These are phyloP conservation scores for Eretmochelys imbricata DNA, from an alignment of 2,113 vertebrate species.

Conservation along the genomic window DNA sequence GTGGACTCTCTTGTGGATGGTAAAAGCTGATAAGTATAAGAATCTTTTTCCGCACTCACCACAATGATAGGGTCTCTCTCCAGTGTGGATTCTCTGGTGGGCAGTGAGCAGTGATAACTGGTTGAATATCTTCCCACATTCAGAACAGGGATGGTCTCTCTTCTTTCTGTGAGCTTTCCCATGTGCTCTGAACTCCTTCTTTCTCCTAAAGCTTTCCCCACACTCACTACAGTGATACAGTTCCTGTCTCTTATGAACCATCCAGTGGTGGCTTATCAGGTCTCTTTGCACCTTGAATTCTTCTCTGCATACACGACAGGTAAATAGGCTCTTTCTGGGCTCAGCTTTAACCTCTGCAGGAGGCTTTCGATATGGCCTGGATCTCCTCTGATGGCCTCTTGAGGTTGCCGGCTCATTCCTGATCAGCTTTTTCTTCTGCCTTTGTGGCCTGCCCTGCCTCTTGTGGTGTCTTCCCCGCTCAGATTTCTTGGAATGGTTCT, in stretches of 20 bases:
- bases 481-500: neutral
- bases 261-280: neutral
- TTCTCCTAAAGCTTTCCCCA: constrained; percentile 68
- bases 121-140: constrained; percentile 74
- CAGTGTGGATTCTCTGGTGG: constrained; percentile 73
- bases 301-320: neutral
- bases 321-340: neutral
- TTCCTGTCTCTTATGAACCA: constrained; percentile 65
- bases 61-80: constrained; percentile 73
- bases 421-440: neutral
- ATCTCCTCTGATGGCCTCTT: neutral
- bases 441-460: neutral
- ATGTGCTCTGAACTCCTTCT: constrained; percentile 65
- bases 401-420: neutral
- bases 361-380: neutral
- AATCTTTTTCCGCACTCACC: constrained; percentile 72
- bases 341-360: neutral
- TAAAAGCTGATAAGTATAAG: constrained; percentile 69
- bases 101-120: constrained; percentile 72
- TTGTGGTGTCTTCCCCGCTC: neutral
- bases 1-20: constrained; percentile 71
- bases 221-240: constrained; percentile 68
- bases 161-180: constrained; percentile 67
- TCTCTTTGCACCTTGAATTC: neutral
- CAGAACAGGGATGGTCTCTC: constrained; percentile 68